phyloP scores from a whole-genome alignment of 2,888 invertebrate species.

The Adela reaumurella region DNA sequence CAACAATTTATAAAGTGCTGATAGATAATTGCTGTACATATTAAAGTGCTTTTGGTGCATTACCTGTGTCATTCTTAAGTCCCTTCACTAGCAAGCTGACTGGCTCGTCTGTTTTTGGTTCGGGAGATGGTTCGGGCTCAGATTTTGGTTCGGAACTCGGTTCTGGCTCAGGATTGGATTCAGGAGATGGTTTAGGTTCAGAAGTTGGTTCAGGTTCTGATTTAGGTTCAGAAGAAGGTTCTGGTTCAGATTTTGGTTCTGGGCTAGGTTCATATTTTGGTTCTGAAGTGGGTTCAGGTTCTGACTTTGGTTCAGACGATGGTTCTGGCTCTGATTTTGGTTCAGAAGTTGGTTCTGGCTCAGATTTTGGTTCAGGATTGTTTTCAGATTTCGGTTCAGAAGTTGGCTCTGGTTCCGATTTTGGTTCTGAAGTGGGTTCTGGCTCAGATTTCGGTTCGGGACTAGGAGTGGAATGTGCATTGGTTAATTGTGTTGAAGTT shows the following conservation, averaged over 20 bases:
- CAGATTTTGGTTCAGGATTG: constrained; percentile 30
- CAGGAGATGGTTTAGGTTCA: constrained; percentile 29
- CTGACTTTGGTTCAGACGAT: constrained; percentile 22
- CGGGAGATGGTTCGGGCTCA: constrained; percentile 37
- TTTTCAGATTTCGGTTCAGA: constrained; percentile 28
- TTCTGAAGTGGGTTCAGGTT: constrained; percentile 30
- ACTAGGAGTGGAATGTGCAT: constrained; percentile 25
- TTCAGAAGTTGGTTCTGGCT: constrained; percentile 27
- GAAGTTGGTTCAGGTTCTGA: constrained; percentile 33
- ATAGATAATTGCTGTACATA: too few relatives aligned
- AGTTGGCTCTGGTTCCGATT: constrained; percentile 24
- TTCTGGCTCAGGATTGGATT: constrained; percentile 24
- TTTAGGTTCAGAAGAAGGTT: constrained; percentile 25
- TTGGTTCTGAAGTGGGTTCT: constrained; percentile 27
- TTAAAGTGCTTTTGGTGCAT: constrained; percentile 24
- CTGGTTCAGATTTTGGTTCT: constrained; percentile 27
- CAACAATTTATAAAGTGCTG: too few relatives aligned
- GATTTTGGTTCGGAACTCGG: constrained; percentile 37
- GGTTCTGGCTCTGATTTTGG: constrained; percentile 38
- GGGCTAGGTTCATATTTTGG: constrained; percentile 35
- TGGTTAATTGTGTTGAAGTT: constrained; percentile 33
- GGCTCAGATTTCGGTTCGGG: constrained; percentile 37
- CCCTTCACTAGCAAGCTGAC: constrained; percentile 50
- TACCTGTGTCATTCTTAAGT: constrained; percentile 49
- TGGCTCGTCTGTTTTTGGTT: constrained; percentile 24